Evolutionary conservation across 2,888 invertebrate genomes (phyloP), one percentile per base, ranked within the genome.

Genomic region (Ochropleura leucogaster): DNA sequence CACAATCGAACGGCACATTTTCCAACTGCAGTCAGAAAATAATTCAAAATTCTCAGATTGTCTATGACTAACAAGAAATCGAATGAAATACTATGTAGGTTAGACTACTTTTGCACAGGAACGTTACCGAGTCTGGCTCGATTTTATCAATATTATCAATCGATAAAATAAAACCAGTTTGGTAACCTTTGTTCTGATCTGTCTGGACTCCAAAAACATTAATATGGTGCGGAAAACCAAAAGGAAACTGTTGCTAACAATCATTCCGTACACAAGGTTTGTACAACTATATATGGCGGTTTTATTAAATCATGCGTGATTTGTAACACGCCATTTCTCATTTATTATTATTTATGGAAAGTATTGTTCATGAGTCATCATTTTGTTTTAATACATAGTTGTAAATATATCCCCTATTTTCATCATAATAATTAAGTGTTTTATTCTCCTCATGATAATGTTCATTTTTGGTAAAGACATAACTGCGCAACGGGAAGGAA

Each of bases 361-460:
- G 92, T 93, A 94, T 94, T 94, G 95, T 96, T 95, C 93, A 94
- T 95, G 95, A 90, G 89, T 90, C 94, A 94, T 94, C 95, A 95
- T 95, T 95, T 95, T 93, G 93, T 92, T 94, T 92, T 93, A 89
- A 91, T 94, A 93, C 93, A 92, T 96, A 87, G 87, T 86, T 87
- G 96, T 96, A 96, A 95, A 96, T 96, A 96, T 93, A 95, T 92
- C 91, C 95, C 96, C 96, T 96, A 96, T 96, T 96, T 96, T 96
- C 95, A 95, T 96, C 95, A 95, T 95, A 95, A 93, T 94, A 94
- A 86, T 78, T 65, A 30, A 77, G 86, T 88, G 88, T 90, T 92
- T 92, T 82, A 86, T 83, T 87, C 57, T 66, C 57, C 67, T 64
- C 6, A 20, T 30, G 46, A 0, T 44, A 40, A 47, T n/a, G 46